These are phyloP conservation scores for Bombus difficillimus DNA, from an alignment of 1,140 invertebrate genomes.

Conservation along the genomic window DNA sequence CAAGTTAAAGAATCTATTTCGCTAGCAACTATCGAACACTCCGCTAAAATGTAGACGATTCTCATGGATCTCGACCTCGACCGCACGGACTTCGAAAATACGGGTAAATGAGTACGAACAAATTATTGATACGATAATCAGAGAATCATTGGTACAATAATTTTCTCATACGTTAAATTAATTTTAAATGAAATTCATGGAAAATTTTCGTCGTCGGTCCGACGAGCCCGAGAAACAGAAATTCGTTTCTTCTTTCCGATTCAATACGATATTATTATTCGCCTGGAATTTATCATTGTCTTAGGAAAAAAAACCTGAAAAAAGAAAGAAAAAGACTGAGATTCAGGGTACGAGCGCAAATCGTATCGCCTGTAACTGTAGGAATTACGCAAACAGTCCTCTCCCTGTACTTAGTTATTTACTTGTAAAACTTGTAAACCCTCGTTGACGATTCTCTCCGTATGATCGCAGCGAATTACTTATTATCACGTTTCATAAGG, in stretches of 20 bases:
- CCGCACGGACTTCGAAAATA: slow-evolving; percentile 46
- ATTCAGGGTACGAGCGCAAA: slow-evolving; percentile 36
- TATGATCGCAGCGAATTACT: not conserved
- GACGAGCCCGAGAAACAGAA: slow-evolving; percentile 20
- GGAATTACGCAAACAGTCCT: slow-evolving; percentile 29
- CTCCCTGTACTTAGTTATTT: slow-evolving; percentile 23
- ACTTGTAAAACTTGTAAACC: slow-evolving; percentile 40
- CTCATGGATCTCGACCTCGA: slow-evolving; percentile 50
- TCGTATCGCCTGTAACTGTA: slow-evolving; percentile 36
- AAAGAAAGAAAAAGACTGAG: slow-evolving; percentile 47
- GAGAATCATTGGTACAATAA: too few species aligned
- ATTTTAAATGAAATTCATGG: too few species aligned
- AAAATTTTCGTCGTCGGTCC: slow-evolving; percentile 31
- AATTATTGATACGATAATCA: not conserved
- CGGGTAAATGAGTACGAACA: not conserved
- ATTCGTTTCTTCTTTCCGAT: not conserved
- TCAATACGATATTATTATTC: not conserved
- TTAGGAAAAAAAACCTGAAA: not conserved
- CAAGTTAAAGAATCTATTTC: not conserved
- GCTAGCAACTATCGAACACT: not conserved
- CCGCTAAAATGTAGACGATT: not conserved
- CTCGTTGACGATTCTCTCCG: slow-evolving; percentile 6
- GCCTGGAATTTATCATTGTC: not conserved
- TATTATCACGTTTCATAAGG: not conserved
- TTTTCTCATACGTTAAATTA: too few species aligned